phyloP scores from a whole-genome alignment of 2,113 vertebrate species.

The Oryzias woworae region DNA sequence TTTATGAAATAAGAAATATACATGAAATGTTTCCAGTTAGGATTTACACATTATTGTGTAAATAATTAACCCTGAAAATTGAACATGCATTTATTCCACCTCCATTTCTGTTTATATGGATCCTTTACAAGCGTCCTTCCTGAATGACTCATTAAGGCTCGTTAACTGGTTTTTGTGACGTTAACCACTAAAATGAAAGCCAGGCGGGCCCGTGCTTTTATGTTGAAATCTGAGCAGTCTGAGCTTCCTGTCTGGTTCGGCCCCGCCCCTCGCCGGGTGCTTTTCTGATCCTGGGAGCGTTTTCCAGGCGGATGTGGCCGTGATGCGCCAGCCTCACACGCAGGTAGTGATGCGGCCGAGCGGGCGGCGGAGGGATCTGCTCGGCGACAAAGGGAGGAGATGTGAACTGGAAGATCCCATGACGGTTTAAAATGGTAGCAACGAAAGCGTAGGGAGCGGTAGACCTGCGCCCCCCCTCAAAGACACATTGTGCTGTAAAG shows the following conservation, averaged over 20 bases:
- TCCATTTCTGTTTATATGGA: no score
- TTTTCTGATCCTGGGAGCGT: slow-evolving; percentile 3
- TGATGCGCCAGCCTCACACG: slow-evolving; percentile 30
- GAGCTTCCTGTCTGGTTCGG: slow-evolving; percentile 27
- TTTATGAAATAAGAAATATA: no score
- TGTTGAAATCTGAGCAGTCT: slow-evolving; percentile 15
- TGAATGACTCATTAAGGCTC: no score
- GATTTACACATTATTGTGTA: no score
- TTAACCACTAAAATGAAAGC: no score
- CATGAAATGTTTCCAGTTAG: no score
- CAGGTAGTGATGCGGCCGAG: slow-evolving; percentile 68
- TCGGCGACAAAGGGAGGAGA: slow-evolving; percentile 72
- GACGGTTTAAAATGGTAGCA: slow-evolving; percentile 65
- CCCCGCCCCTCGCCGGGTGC: neutral
- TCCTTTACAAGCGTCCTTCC: no score
- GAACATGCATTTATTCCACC: no score
- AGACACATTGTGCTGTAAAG: slow-evolving; percentile 17
- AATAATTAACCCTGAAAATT: no score
- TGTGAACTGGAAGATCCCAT: slow-evolving; percentile 51
- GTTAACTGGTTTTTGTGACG: no score
- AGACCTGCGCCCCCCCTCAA: slow-evolving; percentile 27
- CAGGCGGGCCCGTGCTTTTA: slow-evolving; percentile 13
- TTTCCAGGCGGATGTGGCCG: slow-evolving; percentile 72
- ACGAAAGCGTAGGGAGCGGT: slow-evolving; percentile 59
- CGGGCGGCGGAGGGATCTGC: slow-evolving; percentile 73